Base-by-base conservation (phyloP, 2,113 vertebrate genomes). In the Hemiprocne comata region DNA sequence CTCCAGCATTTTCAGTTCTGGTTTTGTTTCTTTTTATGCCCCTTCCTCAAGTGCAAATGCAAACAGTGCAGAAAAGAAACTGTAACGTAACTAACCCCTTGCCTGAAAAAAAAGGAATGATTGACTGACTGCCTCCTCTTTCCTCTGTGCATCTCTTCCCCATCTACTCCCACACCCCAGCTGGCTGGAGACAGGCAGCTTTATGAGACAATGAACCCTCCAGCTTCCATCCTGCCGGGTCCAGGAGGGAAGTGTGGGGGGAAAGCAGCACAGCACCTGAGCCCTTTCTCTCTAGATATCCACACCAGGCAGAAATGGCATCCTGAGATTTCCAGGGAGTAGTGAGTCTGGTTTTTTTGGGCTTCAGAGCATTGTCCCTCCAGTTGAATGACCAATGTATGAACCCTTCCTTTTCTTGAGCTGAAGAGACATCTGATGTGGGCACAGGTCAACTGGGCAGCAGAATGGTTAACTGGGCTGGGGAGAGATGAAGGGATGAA, bases 101-200 rank as follows among this genome's bases (percentile, higher is more conserved):
- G 98, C 98, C 97, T 98, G 98, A 96, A 55, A 55, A 54, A 97
- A 51, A 61, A 96, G 96, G 97, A 97, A 97, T 97, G 98, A 97
- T 85, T 98, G 95, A 98, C 95, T 98, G 94, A 98, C 97, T 98
- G 98, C 97, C 97, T 97, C 96, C 97, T 97, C 94, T 97, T 5
- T 78, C 96, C 93, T 81, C 28, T 10, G 18, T 46, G 94, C 97
- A 95, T 95, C 92, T 81, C 86, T 51, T 74, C 90, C 95, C 93
- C 2, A 5, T 78, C 91, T 94, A 50, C 95, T 94, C 96, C 93
- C 42, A 61, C 92, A 58, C 77, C 96, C 85, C 76, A 82, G 84
- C 93, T 93, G 94, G 91, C 96, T 94, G 96, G 89, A 88, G 73
- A 75, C 54, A 86, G 95, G 96, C 95, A 97, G 90, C 81, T 95